Evolutionary conservation across 2,888 invertebrate species (phyloP), one percentile per base, ranked within the genome.

Genomic region (Latrodectus hesperus): DNA sequence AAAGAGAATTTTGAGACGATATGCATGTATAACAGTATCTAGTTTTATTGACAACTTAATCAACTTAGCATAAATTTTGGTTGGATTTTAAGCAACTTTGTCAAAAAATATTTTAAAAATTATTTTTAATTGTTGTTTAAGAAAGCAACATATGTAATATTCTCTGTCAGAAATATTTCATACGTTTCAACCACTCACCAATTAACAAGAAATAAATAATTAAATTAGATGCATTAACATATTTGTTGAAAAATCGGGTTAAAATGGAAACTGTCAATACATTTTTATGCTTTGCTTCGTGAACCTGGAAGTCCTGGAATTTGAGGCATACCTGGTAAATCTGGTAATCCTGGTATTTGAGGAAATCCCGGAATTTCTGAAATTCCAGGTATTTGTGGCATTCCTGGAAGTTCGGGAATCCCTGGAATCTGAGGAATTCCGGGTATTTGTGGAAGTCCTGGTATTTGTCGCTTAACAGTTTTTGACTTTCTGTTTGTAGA

Each of bases 341-440:
- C 22, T 0, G 72, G 84, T 17, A 84, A 49, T 22, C 78, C 84
- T 16, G 78, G 84, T 1, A 84, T 78, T 67, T 78, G 64, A 8
- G 84, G 78, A 38, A 84, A 64, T 70, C 84, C 84, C 0, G 84
- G 84, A 10, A 84, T 74, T 73, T 77, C 52, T n/a, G 77, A 77
- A n/a, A 83, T 60, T 70, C 76, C 83, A 22, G 85, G 80, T 1
- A 85, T 60, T 79, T 74, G 38, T 9, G 86, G 84, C 77, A 84
- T 77, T 53, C 72, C 75, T 9, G 72, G 77, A 0, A 60, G 9
- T 51, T 55, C 22, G 0, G 72, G 84, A 10, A 84, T 55, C 17
- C 78, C 84, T 12, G 78, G 84, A 0, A 84, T 77, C 53, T 78
- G 64, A 8, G 78, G 78, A 17, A 78, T 71, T 70, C 78, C 77